These are phyloP conservation scores for Pachyramphus minor DNA, from an alignment of 2,113 vertebrate species.

Conservation along the genomic window DNA sequence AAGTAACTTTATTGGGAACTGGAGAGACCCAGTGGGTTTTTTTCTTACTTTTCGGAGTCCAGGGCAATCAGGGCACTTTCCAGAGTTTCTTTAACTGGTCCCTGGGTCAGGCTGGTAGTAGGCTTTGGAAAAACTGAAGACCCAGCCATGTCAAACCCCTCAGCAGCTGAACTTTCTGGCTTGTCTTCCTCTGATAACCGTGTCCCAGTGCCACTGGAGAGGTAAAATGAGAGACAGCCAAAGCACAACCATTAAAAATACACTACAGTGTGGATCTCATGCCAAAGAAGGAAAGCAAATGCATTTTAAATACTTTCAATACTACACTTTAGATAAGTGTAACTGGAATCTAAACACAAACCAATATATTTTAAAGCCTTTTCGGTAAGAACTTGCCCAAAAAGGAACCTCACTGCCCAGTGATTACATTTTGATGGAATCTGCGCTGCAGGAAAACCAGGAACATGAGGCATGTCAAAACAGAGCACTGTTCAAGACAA, in stretches of 20 bases:
- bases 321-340: neutral
- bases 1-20: neutral
- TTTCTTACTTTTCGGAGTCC: constrained; percentile 91
- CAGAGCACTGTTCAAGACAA: neutral
- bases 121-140: constrained; percentile 71
- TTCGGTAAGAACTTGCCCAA: neutral
- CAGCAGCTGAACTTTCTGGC: constrained; percentile 74
- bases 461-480: neutral
- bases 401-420: neutral
- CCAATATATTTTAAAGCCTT: neutral
- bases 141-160: constrained; percentile 72
- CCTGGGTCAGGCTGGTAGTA: constrained; percentile 66
- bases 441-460: neutral
- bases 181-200: constrained; percentile 75
- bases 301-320: neutral
- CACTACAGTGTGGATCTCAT: neutral
- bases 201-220: constrained; percentile 69
- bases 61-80: constrained; percentile 89
- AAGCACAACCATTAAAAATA: constrained; percentile 30
- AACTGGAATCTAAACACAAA: neutral
- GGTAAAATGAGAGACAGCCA: neutral
- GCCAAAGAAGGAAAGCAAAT: constrained; percentile 3
- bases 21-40: neutral
- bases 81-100: constrained; percentile 86
- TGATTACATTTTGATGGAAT: neutral